Evolutionary conservation across 1,140 invertebrate species (phyloP), one percentile per base, ranked within the genome.

Genomic region (Cotesia glomerata): DNA sequence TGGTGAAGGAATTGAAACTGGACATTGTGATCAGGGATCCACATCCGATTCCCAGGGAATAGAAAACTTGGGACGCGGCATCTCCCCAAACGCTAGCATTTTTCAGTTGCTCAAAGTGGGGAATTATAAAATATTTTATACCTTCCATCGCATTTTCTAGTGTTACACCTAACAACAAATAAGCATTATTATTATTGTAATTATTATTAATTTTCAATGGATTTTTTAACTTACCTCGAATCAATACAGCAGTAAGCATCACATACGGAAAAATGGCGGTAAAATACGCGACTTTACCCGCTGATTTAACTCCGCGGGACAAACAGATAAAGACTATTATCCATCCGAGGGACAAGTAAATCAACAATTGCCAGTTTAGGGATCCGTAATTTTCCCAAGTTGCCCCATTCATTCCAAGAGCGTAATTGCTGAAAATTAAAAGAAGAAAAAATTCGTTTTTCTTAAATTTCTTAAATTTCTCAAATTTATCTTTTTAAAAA

Each of bases 221-320:
- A 18, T 45, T 4, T 58, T 34, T 58, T 52, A 5, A 73, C 75
- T 79, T 76, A 82, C 86, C 93, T 75, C 93, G 85, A 35, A 94
- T 85, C 26, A 95, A 84, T 0, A 92, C 75, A 7, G 91, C 91
- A 0, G 91, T 89, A 49, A 95, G 85, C 79, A 95, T 91, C 8
- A 94, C 88, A 79, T 95, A 95, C 0, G 94, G 94, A 82, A 95
- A 94, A 4, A 93, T 80, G 0, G 93, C 90, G 1, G 92, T 93
- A 80, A 93, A 92, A 79, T 93, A 93, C 14, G 92, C 91, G 11
- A 95, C 93, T 88, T 97, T 97, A 65, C 95, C 95, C 1, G 93
- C 92, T 73, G 91, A 93, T 83, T 91, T 89, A 52, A 93, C 90
- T 45, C 92, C 93, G 86, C 92, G 90, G 74, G 87, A 77, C 65